A percentile compares a stretch with the other conserved stretches of the same genome.
phyloP scores from a whole-genome alignment of 2,797 vertebrate species.

The Xiphorhynchus erythropygius region DNA sequence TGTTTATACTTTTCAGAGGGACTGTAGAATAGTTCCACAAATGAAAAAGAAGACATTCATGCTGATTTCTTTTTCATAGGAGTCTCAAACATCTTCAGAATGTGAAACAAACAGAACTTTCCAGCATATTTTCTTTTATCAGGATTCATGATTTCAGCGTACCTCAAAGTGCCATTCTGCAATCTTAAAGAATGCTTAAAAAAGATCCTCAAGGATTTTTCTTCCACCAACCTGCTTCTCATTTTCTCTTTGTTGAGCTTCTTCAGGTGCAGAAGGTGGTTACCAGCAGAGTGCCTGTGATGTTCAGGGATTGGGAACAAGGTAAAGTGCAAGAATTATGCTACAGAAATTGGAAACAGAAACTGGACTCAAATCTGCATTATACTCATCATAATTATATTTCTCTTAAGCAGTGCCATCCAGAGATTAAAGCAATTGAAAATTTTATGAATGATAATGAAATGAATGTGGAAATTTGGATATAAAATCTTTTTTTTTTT shows the following conservation, averaged over 20 bases:
- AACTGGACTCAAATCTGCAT: not conserved
- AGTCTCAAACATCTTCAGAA: not conserved
- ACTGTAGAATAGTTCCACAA: not conserved
- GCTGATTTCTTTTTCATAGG: not conserved
- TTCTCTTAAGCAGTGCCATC: not conserved
- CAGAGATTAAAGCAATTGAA: not conserved
- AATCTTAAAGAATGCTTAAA: not conserved
- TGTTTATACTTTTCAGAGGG: not conserved
- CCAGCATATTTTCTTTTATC: not conserved
- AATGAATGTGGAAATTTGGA: not conserved
- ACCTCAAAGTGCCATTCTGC: not conserved
- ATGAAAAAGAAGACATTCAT: not conserved
- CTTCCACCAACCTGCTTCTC: not conserved
- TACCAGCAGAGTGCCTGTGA: not conserved
- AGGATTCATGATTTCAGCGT: not conserved
- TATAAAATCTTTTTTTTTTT: not conserved
- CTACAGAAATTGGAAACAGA: not conserved
- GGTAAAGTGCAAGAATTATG: not conserved
- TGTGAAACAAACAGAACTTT: not conserved
- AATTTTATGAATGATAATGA: not conserved
- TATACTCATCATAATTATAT: not conserved
- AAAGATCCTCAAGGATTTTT: not conserved
- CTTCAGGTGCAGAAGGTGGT: not conserved
- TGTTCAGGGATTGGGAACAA: not conserved
- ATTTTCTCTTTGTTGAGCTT: not conserved